Evolutionary conservation across 2,797 vertebrate species (phyloP), one percentile per base, ranked within the genome.

Genomic region (Ptychadena robeensis): DNA sequence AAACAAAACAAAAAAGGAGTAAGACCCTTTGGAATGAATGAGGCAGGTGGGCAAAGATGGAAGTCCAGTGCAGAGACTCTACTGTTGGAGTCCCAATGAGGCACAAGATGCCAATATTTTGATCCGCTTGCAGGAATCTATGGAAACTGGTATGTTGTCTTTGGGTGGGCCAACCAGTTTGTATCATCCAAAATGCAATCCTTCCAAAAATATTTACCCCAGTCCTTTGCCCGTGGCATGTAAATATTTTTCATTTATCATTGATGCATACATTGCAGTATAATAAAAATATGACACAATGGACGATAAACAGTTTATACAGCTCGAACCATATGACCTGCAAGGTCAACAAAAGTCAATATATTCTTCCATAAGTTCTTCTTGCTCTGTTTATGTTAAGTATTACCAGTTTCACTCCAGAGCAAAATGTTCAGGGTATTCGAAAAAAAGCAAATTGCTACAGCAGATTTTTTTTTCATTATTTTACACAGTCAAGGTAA

Each of bases 401-500:
- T 32, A 9, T 71, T 32, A 65, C 30, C 22, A 61, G 37, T 66
- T 35, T 66, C 3, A 64, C 6, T 63, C 34, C 78, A 73, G 32
- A 37, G 67, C 37, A 74, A 76, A 71, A 22, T 70, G 15, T 4
- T 34, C 37, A 71, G 37, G 69, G 40, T 71, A 59, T 71, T 4
- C 37, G 25, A 44, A 69, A 63, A 68, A 69, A 63, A 25, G 57
- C 31, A 34, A 34, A 37, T 53, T 53, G 44, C 34, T 84, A 80
- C 76, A 74, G 61, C 38, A 78, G 69, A 61, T 80, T 53, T 67
- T 68, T 64, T 40, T 27, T 67, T 25, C 10, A 30, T 22, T 30
- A 28, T 38, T 28, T 7, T 73, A 32, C 71, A 38, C 30, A 76
- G 53, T 94, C 89, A 91, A 90, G 90, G 91, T 92, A 89, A 89